Evolutionary conservation across 2,888 invertebrate genomes (phyloP).

Genomic region (Sympetrum striolatum): DNA sequence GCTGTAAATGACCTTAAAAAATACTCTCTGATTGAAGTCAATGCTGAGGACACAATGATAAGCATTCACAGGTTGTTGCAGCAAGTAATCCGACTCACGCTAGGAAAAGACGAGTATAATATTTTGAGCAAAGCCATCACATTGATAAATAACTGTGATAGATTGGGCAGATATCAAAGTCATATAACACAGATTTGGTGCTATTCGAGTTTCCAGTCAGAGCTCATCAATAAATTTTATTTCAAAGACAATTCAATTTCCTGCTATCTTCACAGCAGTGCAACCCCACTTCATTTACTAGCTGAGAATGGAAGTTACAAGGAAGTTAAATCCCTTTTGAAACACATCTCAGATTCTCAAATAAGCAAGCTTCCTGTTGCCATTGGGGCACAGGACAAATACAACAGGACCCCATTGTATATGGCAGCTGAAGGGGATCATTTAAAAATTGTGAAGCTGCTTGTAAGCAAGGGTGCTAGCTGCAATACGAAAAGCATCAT

Average conservation of each 20-base stretch:
- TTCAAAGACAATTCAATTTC: not conserved
- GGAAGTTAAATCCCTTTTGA: not conserved
- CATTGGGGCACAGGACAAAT: not conserved
- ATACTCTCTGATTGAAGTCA: not conserved
- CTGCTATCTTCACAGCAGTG: not conserved
- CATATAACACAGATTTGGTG: not conserved
- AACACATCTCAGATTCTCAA: not conserved
- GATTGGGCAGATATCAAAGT: not conserved
- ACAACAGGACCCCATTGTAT: not conserved
- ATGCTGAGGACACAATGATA: not conserved
- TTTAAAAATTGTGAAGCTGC: not conserved
- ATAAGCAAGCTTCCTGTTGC: not conserved
- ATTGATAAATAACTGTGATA: not conserved
- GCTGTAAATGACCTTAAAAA: not conserved
- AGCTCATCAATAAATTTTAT: not conserved
- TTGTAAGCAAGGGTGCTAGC: not conserved
- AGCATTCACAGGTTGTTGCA: constrained; percentile 15
- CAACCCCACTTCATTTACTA: not conserved
- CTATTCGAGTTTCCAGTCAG: not conserved
- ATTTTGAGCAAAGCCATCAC: too few relatives aligned
- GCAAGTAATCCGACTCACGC: not conserved
- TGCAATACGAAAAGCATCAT: not conserved
- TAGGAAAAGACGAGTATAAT: not conserved
- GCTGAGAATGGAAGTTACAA: not conserved
- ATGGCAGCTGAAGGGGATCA: not conserved